Base-by-base conservation (phyloP, 2,888 invertebrate genomes). In the Andrena bucephala region DNA sequence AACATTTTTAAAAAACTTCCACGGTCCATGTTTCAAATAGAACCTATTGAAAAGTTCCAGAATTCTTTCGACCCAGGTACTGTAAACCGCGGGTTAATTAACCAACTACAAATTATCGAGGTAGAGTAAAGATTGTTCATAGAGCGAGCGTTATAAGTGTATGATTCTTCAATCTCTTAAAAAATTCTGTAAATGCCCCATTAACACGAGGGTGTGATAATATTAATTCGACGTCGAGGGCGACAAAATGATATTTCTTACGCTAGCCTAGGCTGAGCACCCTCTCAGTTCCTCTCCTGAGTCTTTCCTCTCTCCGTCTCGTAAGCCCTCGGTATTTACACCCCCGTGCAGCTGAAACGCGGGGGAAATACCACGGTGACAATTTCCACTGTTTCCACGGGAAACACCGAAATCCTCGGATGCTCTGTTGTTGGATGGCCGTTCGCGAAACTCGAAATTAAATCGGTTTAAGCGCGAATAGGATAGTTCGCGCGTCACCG, bases 391-490 rank as follows among this genome's bases (percentile, higher is more conserved):
- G 66, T 72, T 60, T 63, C 69, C 66, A 60, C 63, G 57, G 68
- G 71, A 71, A 52, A 52, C 29, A 42, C 60, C 48, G 72, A 78
- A 54, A 78, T 65, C 69, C 68, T 54, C 54, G 52, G 36, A 27
- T 52, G 65, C 76, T 52, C 27, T n/a, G 48, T 68, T 73, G 33
- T 73, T 70, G 62, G 24, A 57, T 50, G 20, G 36, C 29, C 50
- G 50, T 42, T 36, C 60, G 60, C 54, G 59, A 78, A 74, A 74
- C 66, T 67, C 57, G 10, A 67, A 73, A 81, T 74, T 52, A 74
- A 78, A 81, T 78, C 74, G 73, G 54, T 71, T 67, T 71, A 66
- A 71, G 16, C 72, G 42, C 27, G 70, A 59, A 67, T 29, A 24
- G 42, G 65, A 65, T 75, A 65, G 42, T 27, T 69, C 20, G 31